Percentiles rank a stretch among this genome's conserved stretches.
These are phyloP conservation scores for Goniozus legneri DNA, from an alignment of 1,140 invertebrate species.

Conservation along the genomic window DNA sequence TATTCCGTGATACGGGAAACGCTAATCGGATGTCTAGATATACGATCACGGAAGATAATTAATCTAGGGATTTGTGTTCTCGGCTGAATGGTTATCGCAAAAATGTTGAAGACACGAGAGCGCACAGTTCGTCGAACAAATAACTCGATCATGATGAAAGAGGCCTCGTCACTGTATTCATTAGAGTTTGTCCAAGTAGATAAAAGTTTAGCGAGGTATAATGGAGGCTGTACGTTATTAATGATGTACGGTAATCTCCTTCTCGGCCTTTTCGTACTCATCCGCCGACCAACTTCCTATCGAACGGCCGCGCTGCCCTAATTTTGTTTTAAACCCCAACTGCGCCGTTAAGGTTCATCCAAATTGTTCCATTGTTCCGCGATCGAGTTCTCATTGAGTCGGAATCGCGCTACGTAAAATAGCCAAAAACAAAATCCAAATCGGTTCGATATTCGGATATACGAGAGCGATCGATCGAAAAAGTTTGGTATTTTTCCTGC, in stretches of 20 bases:
- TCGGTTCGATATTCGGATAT: too few species aligned
- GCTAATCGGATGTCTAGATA: too few species aligned
- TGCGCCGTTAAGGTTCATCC: constrained; percentile 23
- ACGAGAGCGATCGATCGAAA: too few species aligned
- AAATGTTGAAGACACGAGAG: neutral
- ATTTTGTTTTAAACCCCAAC: constrained; percentile 29
- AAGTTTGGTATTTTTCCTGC: too few species aligned
- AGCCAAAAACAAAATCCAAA: too few species aligned
- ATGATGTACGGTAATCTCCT: constrained; percentile 36
- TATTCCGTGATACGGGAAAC: too few species aligned
- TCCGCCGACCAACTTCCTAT: constrained; percentile 22
- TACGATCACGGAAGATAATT: too few species aligned
- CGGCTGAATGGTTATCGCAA: neutral
- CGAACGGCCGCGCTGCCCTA: constrained; percentile 20
- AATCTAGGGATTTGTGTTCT: too few species aligned
- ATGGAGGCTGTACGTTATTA: constrained; percentile 33
- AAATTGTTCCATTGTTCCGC: too few species aligned
- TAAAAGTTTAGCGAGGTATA: constrained; percentile 35
- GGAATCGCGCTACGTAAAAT: too few species aligned
- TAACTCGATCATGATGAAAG: constrained; percentile 21
- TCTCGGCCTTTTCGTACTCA: constrained; percentile 20
- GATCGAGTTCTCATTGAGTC: too few species aligned
- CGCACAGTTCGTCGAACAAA: constrained; percentile 14
- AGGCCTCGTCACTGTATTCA: constrained; percentile 33
- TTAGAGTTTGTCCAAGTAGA: constrained; percentile 32